phyloP scores from a whole-genome alignment of 2,113 vertebrate species.

The Stegastes partitus region DNA sequence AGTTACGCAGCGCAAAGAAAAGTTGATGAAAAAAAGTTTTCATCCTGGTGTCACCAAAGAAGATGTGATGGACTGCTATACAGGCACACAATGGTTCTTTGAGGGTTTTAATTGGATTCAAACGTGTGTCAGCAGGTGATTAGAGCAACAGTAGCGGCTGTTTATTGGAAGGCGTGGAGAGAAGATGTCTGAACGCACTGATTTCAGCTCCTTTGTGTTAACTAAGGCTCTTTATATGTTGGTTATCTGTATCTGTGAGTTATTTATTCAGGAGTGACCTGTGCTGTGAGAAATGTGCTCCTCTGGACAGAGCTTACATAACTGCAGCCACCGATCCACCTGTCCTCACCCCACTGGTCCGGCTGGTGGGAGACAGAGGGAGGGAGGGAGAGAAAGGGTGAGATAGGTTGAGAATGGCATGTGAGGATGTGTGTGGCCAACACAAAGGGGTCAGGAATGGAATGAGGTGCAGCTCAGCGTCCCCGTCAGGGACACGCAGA shows the following conservation, averaged over 20 bases:
- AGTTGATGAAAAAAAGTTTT: not conserved
- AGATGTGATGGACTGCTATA: not conserved
- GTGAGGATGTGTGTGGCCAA: constrained; percentile 64
- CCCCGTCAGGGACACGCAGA: constrained; percentile 10
- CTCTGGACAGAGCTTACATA: constrained; percentile 3
- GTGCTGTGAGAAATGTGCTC: not conserved
- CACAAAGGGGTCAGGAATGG: constrained; percentile 74
- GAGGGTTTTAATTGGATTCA: constrained; percentile 37
- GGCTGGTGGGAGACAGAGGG: constrained; percentile 34
- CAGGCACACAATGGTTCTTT: constrained; percentile 10
- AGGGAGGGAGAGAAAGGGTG: constrained; percentile 18
- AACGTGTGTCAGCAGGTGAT: constrained; percentile 23
- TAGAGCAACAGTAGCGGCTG: constrained; percentile 16
- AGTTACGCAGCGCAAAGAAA: not conserved
- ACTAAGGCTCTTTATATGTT: not conserved
- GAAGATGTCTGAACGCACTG: not conserved
- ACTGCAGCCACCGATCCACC: constrained; percentile 62
- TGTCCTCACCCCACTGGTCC: constrained; percentile 64
- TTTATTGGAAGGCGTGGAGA: constrained; percentile 1
- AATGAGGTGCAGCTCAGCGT: constrained; percentile 70
- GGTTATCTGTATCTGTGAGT: not conserved
- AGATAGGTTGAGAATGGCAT: constrained; percentile 75
- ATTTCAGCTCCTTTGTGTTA: not conserved
- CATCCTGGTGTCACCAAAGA: not conserved
- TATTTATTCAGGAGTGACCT: constrained; percentile 10